Evolutionary conservation across 2,888 invertebrate genomes (phyloP).

Genomic region (Heliconius charithonia): DNA sequence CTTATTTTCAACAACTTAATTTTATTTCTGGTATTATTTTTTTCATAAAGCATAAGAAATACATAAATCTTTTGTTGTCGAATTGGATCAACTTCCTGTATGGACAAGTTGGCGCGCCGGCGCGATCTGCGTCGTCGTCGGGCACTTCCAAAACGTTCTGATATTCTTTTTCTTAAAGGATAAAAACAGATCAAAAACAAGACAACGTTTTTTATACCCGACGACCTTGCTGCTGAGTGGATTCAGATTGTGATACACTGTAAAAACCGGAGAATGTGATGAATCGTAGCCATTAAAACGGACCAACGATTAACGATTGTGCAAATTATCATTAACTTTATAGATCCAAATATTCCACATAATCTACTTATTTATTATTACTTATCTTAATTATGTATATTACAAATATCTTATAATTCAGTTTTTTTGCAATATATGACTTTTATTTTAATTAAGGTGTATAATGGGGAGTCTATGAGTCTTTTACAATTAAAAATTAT

Average conservation of each 20-base stretch:
- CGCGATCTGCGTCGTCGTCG: slow-evolving; percentile 45
- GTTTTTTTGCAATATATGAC: neutral
- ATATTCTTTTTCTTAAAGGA: slow-evolving; percentile 77
- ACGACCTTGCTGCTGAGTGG: slow-evolving; percentile 78
- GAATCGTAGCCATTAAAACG: slow-evolving; percentile 63
- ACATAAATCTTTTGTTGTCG: slow-evolving; percentile 80
- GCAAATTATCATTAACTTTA: slow-evolving; percentile 60
- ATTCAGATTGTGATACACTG: slow-evolving; percentile 77
- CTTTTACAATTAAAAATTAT: too few relatives aligned
- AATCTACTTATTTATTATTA: slow-evolving; percentile 43
- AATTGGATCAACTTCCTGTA: slow-evolving; percentile 79
- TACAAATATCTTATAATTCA: neutral
- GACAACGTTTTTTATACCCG: slow-evolving; percentile 71
- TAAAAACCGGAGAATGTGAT: slow-evolving; percentile 75
- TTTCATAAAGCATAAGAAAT: slow-evolving; percentile 68
- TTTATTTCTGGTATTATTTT: slow-evolving; percentile 51
- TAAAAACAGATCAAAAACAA: slow-evolving; percentile 80
- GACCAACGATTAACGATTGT: slow-evolving; percentile 60
- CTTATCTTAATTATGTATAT: slow-evolving; percentile 18
- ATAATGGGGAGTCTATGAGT: too few relatives aligned
- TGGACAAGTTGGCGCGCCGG: slow-evolving; percentile 68
- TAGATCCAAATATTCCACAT: slow-evolving; percentile 62
- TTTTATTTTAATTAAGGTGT: neutral
- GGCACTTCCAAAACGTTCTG: slow-evolving; percentile 80
- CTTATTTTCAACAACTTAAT: slow-evolving; percentile 30